phyloP scores from a whole-genome alignment of 2,113 vertebrate genomes.

The Theristicus caerulescens region DNA sequence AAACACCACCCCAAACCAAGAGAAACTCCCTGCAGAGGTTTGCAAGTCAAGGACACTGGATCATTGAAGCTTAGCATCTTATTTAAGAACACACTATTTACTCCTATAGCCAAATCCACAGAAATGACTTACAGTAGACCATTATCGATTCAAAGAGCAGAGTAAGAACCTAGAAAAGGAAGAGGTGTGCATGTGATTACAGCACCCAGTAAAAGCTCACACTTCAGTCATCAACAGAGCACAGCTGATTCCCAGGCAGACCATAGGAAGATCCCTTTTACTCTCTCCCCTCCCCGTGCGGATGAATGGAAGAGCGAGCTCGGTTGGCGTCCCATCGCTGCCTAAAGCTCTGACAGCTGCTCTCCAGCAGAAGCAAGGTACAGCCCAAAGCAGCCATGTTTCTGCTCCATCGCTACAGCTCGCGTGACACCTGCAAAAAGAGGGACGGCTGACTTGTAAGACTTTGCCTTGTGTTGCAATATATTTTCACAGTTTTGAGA shows the following conservation, averaged over 20 bases:
- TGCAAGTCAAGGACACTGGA: background rate
- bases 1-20: background rate
- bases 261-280: background rate
- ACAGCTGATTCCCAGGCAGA: background rate
- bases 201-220: background rate
- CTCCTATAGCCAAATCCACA: background rate
- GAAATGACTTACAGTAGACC: background rate
- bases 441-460: background rate
- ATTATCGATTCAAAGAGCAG: background rate
- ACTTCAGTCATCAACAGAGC: background rate
- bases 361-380: background rate
- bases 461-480: background rate
- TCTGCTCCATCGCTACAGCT: background rate
- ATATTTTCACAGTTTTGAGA: background rate
- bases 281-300: background rate
- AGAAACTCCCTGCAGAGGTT: background rate
- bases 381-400: background rate
- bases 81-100: background rate
- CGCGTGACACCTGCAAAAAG: background rate
- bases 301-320: background rate
- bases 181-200: background rate
- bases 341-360: background rate
- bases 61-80: background rate
- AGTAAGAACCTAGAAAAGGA: background rate
- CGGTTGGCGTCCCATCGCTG: background rate